These are phyloP conservation scores for Lysandra bellargus DNA, from an alignment of 2,888 invertebrate species.

Conservation along the genomic window DNA sequence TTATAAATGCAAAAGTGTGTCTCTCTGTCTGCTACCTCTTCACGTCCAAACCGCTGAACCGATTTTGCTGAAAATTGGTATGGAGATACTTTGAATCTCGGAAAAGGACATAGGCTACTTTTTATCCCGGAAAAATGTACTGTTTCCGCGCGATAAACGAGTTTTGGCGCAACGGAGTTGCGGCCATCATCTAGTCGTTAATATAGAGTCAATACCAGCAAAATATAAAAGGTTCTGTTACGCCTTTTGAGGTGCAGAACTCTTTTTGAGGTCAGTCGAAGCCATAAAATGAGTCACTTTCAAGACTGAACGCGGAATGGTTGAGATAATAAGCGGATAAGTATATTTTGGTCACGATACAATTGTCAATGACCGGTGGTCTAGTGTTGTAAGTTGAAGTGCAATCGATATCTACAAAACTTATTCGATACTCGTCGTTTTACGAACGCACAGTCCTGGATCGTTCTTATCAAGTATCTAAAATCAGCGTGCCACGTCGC, in stretches of 20 bases:
- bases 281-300: constrained; percentile 73
- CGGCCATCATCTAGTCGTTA: too few species aligned
- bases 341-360: constrained; percentile 79
- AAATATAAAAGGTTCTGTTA: neutral
- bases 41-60: too few species aligned
- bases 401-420: constrained; percentile 34
- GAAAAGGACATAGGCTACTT: too few species aligned
- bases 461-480: neutral
- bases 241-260: neutral
- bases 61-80: too few species aligned
- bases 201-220: neutral
- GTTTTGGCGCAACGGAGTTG: too few species aligned
- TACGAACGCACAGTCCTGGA: too few species aligned
- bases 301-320: constrained; percentile 75
- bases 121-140: too few species aligned
- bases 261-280: neutral
- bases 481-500: too few species aligned
- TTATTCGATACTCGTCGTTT: neutral
- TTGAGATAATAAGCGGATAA: constrained; percentile 80
- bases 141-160: too few species aligned
- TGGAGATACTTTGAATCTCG: too few species aligned
- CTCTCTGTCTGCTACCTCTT: too few species aligned
- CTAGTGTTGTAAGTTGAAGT: constrained; percentile 52
- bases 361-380: constrained; percentile 79
- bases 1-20: too few species aligned